Base-by-base conservation (phyloP, 2,797 vertebrate species). In the Denticeps clupeoides region DNA sequence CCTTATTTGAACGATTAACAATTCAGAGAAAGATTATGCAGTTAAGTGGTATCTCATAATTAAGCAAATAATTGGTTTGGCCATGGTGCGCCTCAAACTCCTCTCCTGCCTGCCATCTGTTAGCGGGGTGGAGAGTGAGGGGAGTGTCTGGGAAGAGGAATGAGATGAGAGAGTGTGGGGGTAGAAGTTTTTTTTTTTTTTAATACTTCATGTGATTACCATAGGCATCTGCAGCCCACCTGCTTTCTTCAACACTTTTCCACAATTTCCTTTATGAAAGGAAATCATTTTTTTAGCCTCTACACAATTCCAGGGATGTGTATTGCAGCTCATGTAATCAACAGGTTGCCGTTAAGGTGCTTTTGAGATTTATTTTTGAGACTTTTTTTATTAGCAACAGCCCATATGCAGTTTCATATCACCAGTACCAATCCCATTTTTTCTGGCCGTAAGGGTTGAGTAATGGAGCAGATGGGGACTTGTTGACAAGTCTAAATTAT, bases 31-130 rank as follows among this genome's bases (percentile, higher is more conserved):
- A 85, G 82, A 89, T 90, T 88, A 85, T 86, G 83, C 86, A 81
- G 84, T 90, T 89, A 89, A 90, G 86, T 88, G 83, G 83, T 89
- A 91, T 90, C 83, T 91, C 86, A 89, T 93, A 90, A 92, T 91
- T 93, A 89, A 84, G 90, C 88, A 87, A 90, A 90, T 92, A 92
- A 91, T 91, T 89, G 85, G 77, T 89, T 90, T 90, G 86, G 87
- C 84, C 82, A 80, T 83, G 78, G 84, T 85, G 86, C 84, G 82
- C 82, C 82, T 81, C 81, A 81, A n/a, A n/a, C n/a, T n/a, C n/a
- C 80, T 82, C 78, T 80, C 82, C 76, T 81, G 80, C 75, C 78
- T 80, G 82, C 89, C 88, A 93, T 91, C 89, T 93, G 89, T 86
- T 86, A 79, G 77, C 73, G 55, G 51, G 49, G 43, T 27, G 37